Evolutionary conservation across 2,797 vertebrate genomes (phyloP).

Genomic region (Aldrovandia affinis): DNA sequence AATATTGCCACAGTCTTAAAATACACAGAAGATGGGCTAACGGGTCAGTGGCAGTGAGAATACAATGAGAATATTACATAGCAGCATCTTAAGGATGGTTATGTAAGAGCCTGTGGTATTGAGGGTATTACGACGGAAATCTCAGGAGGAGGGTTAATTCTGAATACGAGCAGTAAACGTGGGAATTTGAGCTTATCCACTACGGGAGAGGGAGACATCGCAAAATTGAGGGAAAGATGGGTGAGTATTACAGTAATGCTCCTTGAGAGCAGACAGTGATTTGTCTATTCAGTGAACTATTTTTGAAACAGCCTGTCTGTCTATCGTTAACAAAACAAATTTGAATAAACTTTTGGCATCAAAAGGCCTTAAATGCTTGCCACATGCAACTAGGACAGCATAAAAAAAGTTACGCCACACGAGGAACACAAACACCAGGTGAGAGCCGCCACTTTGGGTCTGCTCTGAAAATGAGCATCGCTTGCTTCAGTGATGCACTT

Average conservation of each 20-base stretch:
- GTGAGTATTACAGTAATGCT: not conserved
- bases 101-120: constrained; percentile 50
- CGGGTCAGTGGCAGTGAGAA: constrained; percentile 45
- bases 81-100: constrained; percentile 62
- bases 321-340: not conserved
- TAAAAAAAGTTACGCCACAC: not conserved
- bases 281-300: not conserved
- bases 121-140: constrained; percentile 45
- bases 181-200: not conserved
- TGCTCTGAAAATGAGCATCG: not conserved
- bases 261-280: not conserved
- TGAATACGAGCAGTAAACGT: constrained; percentile 30
- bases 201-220: not conserved
- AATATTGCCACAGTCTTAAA: constrained; percentile 41
- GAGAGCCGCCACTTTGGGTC: no score
- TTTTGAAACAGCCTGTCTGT: not conserved
- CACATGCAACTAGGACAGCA: not conserved
- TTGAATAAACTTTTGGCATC: not conserved
- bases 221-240: not conserved
- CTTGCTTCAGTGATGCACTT: not conserved
- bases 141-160: constrained; percentile 54
- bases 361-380: not conserved
- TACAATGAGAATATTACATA: constrained; percentile 14
- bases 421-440: no score
- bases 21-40: constrained; percentile 52